phyloP scores from a whole-genome alignment of 2,113 vertebrate species.

The Callipepla squamata region DNA sequence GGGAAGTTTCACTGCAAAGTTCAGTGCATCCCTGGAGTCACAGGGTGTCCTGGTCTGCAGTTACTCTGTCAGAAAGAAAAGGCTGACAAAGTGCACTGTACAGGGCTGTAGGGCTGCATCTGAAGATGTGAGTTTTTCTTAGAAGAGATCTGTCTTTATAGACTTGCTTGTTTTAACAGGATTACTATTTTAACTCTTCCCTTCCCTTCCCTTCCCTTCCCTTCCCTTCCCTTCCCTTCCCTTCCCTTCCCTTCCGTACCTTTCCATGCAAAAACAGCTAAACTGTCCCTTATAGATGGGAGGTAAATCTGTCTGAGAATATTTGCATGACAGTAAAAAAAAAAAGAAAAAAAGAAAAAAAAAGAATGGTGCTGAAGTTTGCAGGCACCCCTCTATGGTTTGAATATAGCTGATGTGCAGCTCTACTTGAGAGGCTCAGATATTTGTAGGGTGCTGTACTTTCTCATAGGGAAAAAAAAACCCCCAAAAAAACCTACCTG shows the following conservation, averaged over 20 bases:
- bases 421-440: not conserved
- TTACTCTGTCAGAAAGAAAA: not conserved
- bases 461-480: not conserved
- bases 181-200: not conserved
- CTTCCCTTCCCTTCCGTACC: not conserved
- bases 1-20: not conserved
- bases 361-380: not conserved
- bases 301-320: not conserved
- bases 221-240: no score
- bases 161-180: not conserved
- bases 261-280: not conserved
- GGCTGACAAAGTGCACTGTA: not conserved
- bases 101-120: not conserved
- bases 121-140: not conserved
- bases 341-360: not conserved
- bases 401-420: not conserved
- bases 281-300: not conserved
- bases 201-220: no score
- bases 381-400: not conserved
- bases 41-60: not conserved
- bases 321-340: not conserved
- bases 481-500: not conserved
- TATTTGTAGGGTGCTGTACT: not conserved
- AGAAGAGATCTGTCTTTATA: not conserved
- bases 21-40: not conserved